phyloP scores from a whole-genome alignment of 2,888 invertebrate genomes.

The Pollenia griseotomentosa region DNA sequence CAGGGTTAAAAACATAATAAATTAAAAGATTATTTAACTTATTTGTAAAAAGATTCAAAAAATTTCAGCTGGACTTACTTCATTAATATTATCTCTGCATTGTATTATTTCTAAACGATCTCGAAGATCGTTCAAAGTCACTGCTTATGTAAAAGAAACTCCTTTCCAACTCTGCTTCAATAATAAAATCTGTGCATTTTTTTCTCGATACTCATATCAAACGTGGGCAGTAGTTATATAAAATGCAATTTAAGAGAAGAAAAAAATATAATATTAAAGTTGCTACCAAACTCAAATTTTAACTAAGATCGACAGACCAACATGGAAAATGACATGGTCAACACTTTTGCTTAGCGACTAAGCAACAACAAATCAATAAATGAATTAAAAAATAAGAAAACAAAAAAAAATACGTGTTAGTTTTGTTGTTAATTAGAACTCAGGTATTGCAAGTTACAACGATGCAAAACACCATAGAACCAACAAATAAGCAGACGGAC shows the following conservation, averaged over 20 bases:
- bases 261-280: slow-evolving; percentile 14
- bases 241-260: slow-evolving; percentile 18
- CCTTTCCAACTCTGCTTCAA: slow-evolving; percentile 11
- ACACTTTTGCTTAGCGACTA: slow-evolving; percentile 37
- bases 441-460: slow-evolving; percentile 65
- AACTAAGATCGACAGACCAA: slow-evolving; percentile 59
- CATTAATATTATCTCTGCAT: too few relatives aligned
- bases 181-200: not conserved
- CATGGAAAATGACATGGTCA: slow-evolving; percentile 53
- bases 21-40: too few relatives aligned
- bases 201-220: slow-evolving; percentile 8
- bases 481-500: slow-evolving; percentile 24
- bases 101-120: too few relatives aligned
- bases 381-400: slow-evolving; percentile 45
- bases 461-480: slow-evolving; percentile 46
- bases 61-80: too few relatives aligned
- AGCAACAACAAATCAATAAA: slow-evolving; percentile 51
- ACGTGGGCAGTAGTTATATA: slow-evolving; percentile 66
- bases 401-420: slow-evolving; percentile 67
- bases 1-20: too few relatives aligned
- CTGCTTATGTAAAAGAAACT: not conserved
- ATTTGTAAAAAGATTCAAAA: too few relatives aligned
- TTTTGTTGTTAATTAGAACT: slow-evolving; percentile 70
- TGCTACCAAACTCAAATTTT: slow-evolving; percentile 52
- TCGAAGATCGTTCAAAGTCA: not conserved